Evolutionary conservation across 2,113 vertebrate species (phyloP).

Genomic region (Pelvicachromis taeniatus): DNA sequence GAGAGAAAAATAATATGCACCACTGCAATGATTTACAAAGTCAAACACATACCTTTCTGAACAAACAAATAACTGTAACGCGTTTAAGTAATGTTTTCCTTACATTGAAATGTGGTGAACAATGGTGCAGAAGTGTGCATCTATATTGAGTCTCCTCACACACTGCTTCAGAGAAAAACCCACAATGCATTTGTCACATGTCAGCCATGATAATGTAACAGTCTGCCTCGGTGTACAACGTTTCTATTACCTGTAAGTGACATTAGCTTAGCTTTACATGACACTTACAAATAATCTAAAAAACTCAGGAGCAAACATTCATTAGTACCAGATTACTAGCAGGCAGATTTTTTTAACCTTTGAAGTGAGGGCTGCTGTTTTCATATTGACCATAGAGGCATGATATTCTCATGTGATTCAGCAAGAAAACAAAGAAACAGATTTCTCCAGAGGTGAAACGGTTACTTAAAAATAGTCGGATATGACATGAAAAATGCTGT

Average conservation of each 20-base stretch:
- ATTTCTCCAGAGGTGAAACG: background rate
- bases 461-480: background rate
- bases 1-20: background rate
- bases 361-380: background rate
- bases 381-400: background rate
- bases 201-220: background rate
- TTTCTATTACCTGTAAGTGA: background rate
- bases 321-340: background rate
- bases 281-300: background rate
- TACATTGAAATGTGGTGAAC: background rate
- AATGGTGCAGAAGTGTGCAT: background rate
- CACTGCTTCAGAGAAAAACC: background rate
- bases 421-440: background rate
- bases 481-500: background rate
- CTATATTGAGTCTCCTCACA: background rate
- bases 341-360: background rate
- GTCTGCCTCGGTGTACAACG: fast-evolving
- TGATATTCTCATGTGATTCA: background rate
- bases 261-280: background rate
- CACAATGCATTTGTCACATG: background rate
- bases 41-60: background rate
- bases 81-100: background rate
- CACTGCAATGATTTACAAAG: background rate
- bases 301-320: background rate
- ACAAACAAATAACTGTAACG: background rate